Evolutionary conservation across 30 jellyfish, hydroid and myxozoan genomes (phyloP), one percentile per base, ranked within the genome.

Genomic region (Rhopilema esculentum): DNA sequence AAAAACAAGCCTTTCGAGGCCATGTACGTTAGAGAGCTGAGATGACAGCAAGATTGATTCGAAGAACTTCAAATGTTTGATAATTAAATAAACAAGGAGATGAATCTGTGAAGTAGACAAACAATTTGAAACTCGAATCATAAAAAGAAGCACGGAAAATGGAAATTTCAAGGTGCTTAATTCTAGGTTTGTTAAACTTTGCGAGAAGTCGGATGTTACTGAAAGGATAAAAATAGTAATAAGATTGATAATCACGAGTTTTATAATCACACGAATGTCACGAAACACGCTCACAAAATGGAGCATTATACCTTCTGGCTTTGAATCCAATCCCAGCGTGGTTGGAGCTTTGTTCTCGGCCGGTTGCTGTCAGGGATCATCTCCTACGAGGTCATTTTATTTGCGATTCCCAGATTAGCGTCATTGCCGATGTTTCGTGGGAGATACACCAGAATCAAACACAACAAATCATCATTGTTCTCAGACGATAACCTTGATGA

Each of bases 321-420:
- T 83, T n/a, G 29, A 83, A 83, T 83, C 91, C 79, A 53, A 83
- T 83, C 31, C 25, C 64, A 69, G 53, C 68, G 85, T 83, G 91
- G 91, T 52, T 53, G 72, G 33, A 40, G 57, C 67, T 69, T 83
- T 70, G 77, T 83, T 25, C 75, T 65, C 65, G 32, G 24, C 82
- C 57, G 67, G 82, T 64, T 31, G 82, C 90, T 80, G 90, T 80
- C 69, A 48, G 62, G 79, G 82, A 63, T 80, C 82, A 80, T 28
- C 82, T 16, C 77, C 17, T 31, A 21, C 83, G 27, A 40, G 90
- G 90, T 80, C 90, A 80, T 80, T 61, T 21, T 30, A 80, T 66
- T 66, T 80, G 75, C 68, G 28, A 19, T 80, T 80, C 90, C 12
- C 57, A 40, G 57, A 40, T 40, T 40, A 40, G 57, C 57, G 57